A percentile compares a stretch with the other conserved stretches of the same genome.
Evolutionary conservation across 2,797 vertebrate species (phyloP).

Genomic region (Pangasius larnaudii): DNA sequence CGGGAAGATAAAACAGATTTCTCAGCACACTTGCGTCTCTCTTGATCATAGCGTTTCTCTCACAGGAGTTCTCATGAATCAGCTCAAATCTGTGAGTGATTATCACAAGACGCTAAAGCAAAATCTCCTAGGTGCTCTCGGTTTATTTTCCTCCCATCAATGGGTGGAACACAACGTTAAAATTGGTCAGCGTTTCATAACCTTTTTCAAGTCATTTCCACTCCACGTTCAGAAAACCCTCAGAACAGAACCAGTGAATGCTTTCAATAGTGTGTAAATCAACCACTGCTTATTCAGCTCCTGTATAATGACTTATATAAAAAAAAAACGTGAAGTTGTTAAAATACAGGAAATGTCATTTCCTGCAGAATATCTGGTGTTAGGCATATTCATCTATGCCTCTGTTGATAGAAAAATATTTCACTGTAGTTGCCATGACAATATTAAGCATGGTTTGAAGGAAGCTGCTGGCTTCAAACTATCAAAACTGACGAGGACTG

Average conservation of each 20-base stretch:
- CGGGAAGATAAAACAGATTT: conserved; percentile 27
- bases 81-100: conserved; percentile 71
- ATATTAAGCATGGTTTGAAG: conserved; percentile 19
- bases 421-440: conserved; percentile 37
- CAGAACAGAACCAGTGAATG: neutral
- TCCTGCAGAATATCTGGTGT: conserved; percentile 15
- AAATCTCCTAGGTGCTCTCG: conserved; percentile 69
- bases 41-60: conserved; percentile 70
- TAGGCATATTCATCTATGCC: conserved; percentile 9
- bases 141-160: conserved; percentile 37
- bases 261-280: neutral
- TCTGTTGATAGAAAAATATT: conserved; percentile 6
- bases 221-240: conserved; percentile 54
- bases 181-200: conserved; percentile 16
- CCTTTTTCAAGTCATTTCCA: conserved; percentile 55
- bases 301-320: neutral
- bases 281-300: neutral
- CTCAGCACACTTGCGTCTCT: conserved; percentile 69
- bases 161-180: neutral
- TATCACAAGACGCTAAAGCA: conserved; percentile 75
- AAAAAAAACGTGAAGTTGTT: neutral
- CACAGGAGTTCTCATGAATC: conserved; percentile 72
- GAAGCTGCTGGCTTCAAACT: conserved; percentile 17
- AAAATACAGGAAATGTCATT: conserved; percentile 20
- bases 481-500: conserved; percentile 10